Evolutionary conservation across 2,797 vertebrate genomes (phyloP).

Genomic region (Botia kubotai): DNA sequence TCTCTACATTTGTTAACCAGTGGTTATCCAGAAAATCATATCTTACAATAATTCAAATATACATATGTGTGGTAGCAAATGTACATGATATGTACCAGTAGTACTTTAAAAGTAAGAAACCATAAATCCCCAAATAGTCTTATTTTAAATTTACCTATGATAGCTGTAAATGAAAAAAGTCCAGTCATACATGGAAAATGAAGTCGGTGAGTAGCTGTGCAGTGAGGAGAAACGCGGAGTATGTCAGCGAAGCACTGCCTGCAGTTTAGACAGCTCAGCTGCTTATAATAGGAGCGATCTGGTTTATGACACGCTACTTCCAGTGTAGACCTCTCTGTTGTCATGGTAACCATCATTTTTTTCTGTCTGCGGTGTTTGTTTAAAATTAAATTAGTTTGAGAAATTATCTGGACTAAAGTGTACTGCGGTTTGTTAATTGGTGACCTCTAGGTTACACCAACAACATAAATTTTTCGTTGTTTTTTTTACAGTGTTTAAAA

Average conservation of each 20-base stretch:
- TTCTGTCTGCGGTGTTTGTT: no score
- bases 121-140: not conserved
- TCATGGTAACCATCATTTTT: no score
- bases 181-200: not conserved
- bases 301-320: not conserved
- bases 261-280: not conserved
- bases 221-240: not conserved
- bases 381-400: no score
- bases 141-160: not conserved
- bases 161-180: not conserved
- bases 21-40: not conserved
- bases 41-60: not conserved
- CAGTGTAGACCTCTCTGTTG: not conserved
- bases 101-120: no score
- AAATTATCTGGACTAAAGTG: no score
- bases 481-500: constrained; percentile 5
- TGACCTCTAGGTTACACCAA: no score
- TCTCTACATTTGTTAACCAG: no score
- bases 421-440: no score
- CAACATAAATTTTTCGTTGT: no score
- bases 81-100: no score
- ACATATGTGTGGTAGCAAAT: no score
- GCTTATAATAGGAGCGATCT: not conserved
- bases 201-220: not conserved
- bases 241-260: not conserved